Evolutionary conservation across 1,140 invertebrate species (phyloP).

Genomic region (Neoseiulus cucumeris): DNA sequence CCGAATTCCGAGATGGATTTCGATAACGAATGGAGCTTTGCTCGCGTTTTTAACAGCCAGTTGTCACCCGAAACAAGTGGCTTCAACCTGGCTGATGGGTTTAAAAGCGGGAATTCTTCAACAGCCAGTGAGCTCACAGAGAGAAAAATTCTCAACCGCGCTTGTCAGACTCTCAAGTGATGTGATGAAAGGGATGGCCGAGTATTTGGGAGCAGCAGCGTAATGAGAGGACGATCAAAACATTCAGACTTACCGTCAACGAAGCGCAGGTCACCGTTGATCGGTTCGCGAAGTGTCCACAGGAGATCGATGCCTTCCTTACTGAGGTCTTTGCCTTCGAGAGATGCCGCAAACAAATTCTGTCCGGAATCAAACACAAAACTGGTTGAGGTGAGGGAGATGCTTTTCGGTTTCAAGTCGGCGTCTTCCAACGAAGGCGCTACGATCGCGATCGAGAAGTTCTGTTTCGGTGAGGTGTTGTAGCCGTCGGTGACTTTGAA

Average conservation of each 20-base stretch:
- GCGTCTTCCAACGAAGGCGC: not conserved
- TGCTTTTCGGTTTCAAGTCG: not conserved
- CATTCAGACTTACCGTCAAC: not conserved
- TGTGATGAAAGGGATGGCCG: no score
- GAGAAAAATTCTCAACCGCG: no score
- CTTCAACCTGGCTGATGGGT: no score
- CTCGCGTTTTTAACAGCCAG: no score
- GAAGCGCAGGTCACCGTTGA: not conserved
- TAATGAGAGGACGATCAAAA: no score
- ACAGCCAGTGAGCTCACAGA: no score
- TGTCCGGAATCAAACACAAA: not conserved
- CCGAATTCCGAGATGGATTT: no score
- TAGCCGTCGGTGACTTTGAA: conserved; percentile 10
- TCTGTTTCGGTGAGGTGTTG: not conserved
- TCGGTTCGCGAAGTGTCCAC: not conserved
- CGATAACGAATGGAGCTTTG: no score
- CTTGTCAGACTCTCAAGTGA: no score
- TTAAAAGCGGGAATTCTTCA: no score
- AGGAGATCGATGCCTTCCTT: not conserved
- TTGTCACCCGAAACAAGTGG: no score
- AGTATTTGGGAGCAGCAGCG: no score
- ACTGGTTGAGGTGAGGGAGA: not conserved
- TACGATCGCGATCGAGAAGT: not conserved
- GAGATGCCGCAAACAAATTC: not conserved
- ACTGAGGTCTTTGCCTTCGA: not conserved